Conservation (phyloP, 2,888 invertebrate genomes). For the Elmis aenea region DNA sequence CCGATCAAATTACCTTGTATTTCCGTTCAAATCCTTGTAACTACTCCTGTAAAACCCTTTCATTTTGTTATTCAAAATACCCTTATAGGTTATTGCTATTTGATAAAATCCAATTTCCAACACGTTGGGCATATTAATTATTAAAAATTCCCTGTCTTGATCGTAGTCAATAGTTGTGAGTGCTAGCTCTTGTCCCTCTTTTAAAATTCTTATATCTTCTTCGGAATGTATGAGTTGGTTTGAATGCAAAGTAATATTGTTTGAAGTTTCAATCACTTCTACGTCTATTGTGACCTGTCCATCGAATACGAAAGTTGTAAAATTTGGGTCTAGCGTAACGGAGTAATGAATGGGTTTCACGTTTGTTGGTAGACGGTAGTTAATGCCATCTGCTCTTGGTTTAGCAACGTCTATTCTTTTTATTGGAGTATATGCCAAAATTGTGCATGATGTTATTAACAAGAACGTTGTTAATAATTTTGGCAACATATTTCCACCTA, state of each 20-base stretch:
- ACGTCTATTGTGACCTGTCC: conserved; percentile 13
- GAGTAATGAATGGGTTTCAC: conserved; percentile 9
- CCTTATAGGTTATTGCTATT: conserved; percentile 20
- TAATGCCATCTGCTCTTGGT: too few relatives aligned
- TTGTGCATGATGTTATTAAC: too few relatives aligned
- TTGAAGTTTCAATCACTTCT: conserved; percentile 3
- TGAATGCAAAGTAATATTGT: conserved; percentile 14
- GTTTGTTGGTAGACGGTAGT: conserved; percentile 13
- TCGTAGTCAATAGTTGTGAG: background rate
- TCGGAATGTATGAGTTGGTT: conserved; percentile 1
- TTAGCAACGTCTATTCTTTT: too few relatives aligned
- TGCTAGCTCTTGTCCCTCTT: background rate
- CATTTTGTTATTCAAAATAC: conserved; percentile 36
- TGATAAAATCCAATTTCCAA: background rate
- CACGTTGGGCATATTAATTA: background rate
- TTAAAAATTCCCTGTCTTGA: conserved; percentile 5
- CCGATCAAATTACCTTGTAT: conserved; percentile 14
- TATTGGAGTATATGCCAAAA: too few relatives aligned
- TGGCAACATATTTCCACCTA: too few relatives aligned
- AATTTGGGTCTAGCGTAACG: conserved; percentile 15
- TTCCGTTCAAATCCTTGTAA: conserved; percentile 34
- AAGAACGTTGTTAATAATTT: too few relatives aligned
- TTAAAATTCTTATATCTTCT: background rate
- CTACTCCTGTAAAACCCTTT: conserved; percentile 49
- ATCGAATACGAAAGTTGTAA: conserved; percentile 10